These are phyloP conservation scores for Teinopalpus imperialis DNA, from an alignment of 2,888 invertebrate species.

Conservation along the genomic window DNA sequence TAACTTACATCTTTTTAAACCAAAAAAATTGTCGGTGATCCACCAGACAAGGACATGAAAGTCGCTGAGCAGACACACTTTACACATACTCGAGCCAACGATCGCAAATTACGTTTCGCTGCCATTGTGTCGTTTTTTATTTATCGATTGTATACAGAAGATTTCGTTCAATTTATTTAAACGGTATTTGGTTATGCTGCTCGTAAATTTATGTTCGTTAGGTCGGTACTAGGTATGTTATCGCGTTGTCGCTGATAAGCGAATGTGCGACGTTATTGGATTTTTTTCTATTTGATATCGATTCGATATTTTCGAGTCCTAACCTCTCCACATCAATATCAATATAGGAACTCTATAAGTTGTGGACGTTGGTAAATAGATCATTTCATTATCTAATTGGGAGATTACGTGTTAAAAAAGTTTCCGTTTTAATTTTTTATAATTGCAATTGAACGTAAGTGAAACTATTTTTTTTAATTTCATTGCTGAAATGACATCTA, in stretches of 20 bases:
- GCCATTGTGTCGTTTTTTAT: slow-evolving; percentile 10
- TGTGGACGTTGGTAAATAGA: neutral
- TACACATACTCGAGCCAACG: no score
- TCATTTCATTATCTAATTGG: neutral
- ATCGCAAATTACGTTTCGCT: slow-evolving; percentile 3
- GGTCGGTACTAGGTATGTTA: slow-evolving; percentile 21
- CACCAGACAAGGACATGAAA: neutral
- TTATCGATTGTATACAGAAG: slow-evolving; percentile 13
- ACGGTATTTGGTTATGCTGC: slow-evolving; percentile 4
- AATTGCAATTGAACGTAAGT: no score
- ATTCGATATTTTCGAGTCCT: slow-evolving; percentile 6
- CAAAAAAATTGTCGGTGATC: no score
- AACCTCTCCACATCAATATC: slow-evolving; percentile 2
- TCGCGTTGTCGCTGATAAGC: slow-evolving; percentile 17
- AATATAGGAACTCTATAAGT: slow-evolving; percentile 3
- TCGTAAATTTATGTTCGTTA: slow-evolving; percentile 11
- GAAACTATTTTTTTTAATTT: no score
- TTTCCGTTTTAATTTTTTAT: no score
- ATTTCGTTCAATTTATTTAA: slow-evolving; percentile 8
- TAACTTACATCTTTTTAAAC: no score
- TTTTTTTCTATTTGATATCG: slow-evolving; percentile 11
- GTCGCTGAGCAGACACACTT: no score
- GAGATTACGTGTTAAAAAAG: no score
- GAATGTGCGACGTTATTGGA: slow-evolving; percentile 2
- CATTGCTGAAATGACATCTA: no score